A percentile compares a stretch with the other conserved stretches of the same genome.
Evolutionary conservation across 1,140 invertebrate species (phyloP).

Genomic region (Mya arenaria): DNA sequence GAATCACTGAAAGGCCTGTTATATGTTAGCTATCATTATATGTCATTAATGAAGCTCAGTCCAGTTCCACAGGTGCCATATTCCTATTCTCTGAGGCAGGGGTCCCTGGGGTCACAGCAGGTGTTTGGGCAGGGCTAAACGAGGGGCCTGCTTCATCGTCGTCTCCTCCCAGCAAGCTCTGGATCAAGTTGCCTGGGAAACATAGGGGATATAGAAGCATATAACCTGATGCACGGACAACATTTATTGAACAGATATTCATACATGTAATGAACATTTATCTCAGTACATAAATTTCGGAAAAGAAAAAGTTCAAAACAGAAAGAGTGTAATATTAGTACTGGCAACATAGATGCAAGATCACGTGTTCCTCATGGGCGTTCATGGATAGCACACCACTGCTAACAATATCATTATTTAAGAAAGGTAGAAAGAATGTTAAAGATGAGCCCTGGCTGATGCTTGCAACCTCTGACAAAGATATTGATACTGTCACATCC

Average conservation of each 20-base stretch:
- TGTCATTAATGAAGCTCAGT: too few species aligned
- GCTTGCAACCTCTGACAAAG: too few species aligned
- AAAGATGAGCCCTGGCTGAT: too few species aligned
- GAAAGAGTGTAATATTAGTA: background rate
- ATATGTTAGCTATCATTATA: too few species aligned
- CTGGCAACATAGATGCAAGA: background rate
- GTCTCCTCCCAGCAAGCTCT: constrained; percentile 79
- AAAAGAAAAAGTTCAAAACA: background rate
- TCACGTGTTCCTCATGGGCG: background rate
- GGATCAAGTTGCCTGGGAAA: constrained; percentile 80
- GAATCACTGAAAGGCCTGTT: too few species aligned
- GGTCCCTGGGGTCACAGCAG: constrained; percentile 30
- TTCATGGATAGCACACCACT: too few species aligned
- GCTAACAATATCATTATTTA: too few species aligned
- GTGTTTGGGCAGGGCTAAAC: constrained; percentile 36
- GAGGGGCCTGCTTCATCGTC: constrained; percentile 72
- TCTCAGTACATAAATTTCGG: background rate
- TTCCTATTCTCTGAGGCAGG: constrained; percentile 42
- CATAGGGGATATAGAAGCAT: constrained; percentile 36
- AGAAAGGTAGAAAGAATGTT: too few species aligned
- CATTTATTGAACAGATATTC: background rate
- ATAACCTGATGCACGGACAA: background rate
- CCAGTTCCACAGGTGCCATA: constrained; percentile 54
- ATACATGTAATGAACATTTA: background rate
- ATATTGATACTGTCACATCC: too few species aligned